phyloP scores from a whole-genome alignment of 2,113 vertebrate genomes.

The Pluvianellus socialis region DNA sequence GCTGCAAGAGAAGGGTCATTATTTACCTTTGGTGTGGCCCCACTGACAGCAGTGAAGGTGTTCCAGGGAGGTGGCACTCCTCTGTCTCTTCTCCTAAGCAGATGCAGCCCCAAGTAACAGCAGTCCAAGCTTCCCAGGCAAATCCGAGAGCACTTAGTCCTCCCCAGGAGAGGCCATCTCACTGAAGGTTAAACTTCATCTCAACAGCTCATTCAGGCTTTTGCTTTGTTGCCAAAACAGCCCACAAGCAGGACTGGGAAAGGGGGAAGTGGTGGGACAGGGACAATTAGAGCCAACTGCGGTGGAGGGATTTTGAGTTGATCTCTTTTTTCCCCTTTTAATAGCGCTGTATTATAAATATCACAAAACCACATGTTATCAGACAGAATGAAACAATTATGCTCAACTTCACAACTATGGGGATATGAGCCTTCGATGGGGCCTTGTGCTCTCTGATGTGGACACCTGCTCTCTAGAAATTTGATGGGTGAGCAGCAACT shows the following conservation, averaged over 20 bases:
- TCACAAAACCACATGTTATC: slow-evolving; percentile 64
- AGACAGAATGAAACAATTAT: slow-evolving; percentile 64
- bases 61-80: background rate
- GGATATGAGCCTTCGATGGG: background rate
- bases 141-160: background rate
- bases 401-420: background rate
- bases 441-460: slow-evolving; percentile 47
- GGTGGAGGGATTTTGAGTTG: slow-evolving; percentile 38
- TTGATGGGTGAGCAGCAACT: slow-evolving; percentile 37
- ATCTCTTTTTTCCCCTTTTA: slow-evolving; percentile 56
- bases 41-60: background rate
- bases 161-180: background rate
- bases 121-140: background rate
- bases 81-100: background rate
- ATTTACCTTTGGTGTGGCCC: background rate
- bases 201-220: slow-evolving; percentile 49
- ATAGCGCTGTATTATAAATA: slow-evolving; percentile 51
- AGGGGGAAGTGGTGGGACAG: slow-evolving; percentile 62
- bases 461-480: slow-evolving; percentile 47
- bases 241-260: slow-evolving; percentile 41
- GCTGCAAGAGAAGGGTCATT: background rate
- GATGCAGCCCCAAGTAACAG: background rate
- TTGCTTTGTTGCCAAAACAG: slow-evolving; percentile 24
- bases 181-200: slow-evolving; percentile 18
- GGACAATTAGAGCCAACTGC: slow-evolving; percentile 62